Evolutionary conservation across 2,113 vertebrate genomes (phyloP), one percentile per base, ranked within the genome.

Genomic region (Pelmatolapia mariae): DNA sequence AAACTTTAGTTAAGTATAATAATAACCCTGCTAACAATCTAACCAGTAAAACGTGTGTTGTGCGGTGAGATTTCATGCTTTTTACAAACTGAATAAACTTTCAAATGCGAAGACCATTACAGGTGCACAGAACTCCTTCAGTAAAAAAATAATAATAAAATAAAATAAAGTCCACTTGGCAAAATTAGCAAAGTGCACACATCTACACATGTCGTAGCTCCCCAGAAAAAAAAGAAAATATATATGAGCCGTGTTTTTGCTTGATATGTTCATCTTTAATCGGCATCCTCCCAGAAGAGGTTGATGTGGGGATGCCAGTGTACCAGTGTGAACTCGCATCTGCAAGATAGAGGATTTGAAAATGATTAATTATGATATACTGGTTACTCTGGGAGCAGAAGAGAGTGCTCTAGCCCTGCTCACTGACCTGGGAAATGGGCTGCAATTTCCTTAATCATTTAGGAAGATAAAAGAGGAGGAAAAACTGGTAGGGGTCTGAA

Each of bases 401-500:
- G 83, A 54, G 83, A 91, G 53, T 66, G 78, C 50, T 84, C 45
- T 43, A 83, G 90, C 89, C 84, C 88, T 90, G 88, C 82, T 89
- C 88, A 87, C 52, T 93, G 94, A 93, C 93, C 94, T 93, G 82
- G 84, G 90, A 94, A 93, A 93, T 90, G 50, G 88, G 43, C 36
- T 87, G 52, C 84, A 76, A 86, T 88, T 94, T 91, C 86, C 89
- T 89, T 88, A 85, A 91, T 86, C 90, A 88, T 90, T 91, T 91
- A 81, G 53, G 79, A 82, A 86, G 52, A 85, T 57, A 71, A 81
- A 85, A 76, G 12, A 43, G 61, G 50, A 85, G 12, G 31, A 57
- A 86, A 86, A 85, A 80, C 45, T 76, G 52, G 40, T 79, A 59
- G 7, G 13, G 38, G 80, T 83, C 54, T 12, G 3, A 85, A 87